Conservation (phyloP, 1,140 invertebrate species). For the Agrilus planipennis region DNA sequence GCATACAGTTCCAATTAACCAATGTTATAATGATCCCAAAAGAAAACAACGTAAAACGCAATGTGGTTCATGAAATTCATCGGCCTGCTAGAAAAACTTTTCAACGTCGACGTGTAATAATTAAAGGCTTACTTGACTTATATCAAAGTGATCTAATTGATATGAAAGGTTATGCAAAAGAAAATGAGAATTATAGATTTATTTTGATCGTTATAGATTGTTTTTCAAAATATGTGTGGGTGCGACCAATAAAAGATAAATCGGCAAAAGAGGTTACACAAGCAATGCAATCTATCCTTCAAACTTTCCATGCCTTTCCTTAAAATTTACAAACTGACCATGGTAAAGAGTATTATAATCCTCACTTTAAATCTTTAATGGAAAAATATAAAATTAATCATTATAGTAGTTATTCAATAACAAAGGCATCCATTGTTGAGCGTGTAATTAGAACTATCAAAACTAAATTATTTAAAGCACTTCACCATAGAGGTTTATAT, state of each 20-base stretch:
- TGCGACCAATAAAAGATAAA: constrained; percentile 17
- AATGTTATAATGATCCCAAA: no score
- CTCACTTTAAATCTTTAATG: constrained; percentile 18
- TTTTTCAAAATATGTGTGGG: constrained; percentile 21
- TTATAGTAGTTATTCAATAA: constrained; percentile 24
- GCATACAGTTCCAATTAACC: no score
- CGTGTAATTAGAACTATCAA: constrained; percentile 34
- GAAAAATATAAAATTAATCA: constrained; percentile 25
- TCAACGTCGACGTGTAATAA: constrained; percentile 21
- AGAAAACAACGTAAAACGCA: no score
- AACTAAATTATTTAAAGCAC: constrained; percentile 27
- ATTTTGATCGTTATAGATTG: constrained; percentile 19
- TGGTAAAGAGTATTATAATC: constrained; percentile 26
- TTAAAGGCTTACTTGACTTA: constrained; percentile 16
- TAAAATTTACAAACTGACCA: constrained; percentile 24
- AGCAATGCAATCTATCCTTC: constrained; percentile 12
- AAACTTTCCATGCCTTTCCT: constrained; percentile 5
- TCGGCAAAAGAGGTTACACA: constrained; percentile 14
- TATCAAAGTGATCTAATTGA: constrained; percentile 8
- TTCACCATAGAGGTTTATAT: constrained; percentile 26
- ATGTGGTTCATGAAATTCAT: constrained; percentile 28
- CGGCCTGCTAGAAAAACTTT: constrained; percentile 27
- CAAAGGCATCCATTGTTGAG: constrained; percentile 34
- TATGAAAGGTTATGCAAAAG: constrained; percentile 2
- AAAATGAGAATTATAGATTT: constrained; percentile 16